phyloP scores from a whole-genome alignment of 2,888 invertebrate species.

The Imbricaverruca yamaguchii region DNA sequence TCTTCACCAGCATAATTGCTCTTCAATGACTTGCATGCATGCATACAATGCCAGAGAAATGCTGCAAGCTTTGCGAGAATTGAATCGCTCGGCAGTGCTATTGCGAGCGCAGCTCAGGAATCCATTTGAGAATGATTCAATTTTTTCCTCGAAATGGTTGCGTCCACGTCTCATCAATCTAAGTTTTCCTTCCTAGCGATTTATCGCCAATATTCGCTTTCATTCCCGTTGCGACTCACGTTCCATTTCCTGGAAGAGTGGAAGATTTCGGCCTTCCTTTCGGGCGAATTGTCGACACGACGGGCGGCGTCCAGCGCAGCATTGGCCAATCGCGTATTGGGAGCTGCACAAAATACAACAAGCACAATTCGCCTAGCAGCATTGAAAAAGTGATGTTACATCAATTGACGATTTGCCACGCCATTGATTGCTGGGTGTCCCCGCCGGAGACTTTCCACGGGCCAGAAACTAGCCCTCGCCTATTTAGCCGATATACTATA shows the following conservation, averaged over 20 bases:
- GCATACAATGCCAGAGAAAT: too few species aligned
- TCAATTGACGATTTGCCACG: too few species aligned
- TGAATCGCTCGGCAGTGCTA: neutral
- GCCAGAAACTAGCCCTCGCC: too few species aligned
- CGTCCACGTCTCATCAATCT: neutral
- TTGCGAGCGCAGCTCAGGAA: neutral
- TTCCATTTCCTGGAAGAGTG: neutral
- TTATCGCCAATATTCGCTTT: conserved; percentile 1
- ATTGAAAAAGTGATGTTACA: too few species aligned
- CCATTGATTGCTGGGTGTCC: too few species aligned
- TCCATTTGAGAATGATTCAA: neutral
- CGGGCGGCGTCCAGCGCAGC: neutral
- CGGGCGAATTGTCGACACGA: neutral
- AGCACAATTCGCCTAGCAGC: neutral
- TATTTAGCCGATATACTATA: too few species aligned
- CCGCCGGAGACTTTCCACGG: too few species aligned
- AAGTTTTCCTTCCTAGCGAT: neutral
- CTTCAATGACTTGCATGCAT: too few species aligned
- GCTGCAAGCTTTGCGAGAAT: too few species aligned
- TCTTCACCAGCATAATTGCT: too few species aligned
- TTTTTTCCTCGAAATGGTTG: neutral
- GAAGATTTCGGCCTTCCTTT: neutral
- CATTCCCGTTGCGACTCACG: neutral
- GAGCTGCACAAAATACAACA: neutral
- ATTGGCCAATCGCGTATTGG: neutral